These are phyloP conservation scores for Tuta absoluta DNA, from an alignment of 2,888 invertebrate species.

Conservation along the genomic window DNA sequence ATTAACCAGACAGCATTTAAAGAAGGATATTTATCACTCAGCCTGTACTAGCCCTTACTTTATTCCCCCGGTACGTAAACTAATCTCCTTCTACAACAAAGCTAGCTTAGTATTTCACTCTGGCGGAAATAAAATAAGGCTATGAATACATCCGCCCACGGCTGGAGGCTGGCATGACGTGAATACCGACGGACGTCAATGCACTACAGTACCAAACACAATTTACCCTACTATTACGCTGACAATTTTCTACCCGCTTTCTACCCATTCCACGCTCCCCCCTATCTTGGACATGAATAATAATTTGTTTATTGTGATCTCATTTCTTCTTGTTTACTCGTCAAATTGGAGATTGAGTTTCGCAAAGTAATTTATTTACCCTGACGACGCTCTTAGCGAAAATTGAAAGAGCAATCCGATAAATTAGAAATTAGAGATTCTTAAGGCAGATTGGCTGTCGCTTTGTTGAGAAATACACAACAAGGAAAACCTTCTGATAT, in stretches of 20 bases:
- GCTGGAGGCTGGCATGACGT: constrained; percentile 28
- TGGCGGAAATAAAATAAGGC: constrained; percentile 39
- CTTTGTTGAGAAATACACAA: neutral
- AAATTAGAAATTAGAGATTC: constrained; percentile 18
- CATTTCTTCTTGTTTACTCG: constrained; percentile 51
- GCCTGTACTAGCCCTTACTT: constrained; percentile 3
- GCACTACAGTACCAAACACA: constrained; percentile 43
- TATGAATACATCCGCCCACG: constrained; percentile 35
- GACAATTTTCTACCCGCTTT: constrained; percentile 54
- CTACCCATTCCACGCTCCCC: constrained; percentile 47
- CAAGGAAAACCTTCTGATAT: neutral
- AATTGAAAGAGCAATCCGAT: constrained; percentile 37
- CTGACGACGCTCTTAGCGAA: constrained; percentile 37
- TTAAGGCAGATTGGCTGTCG: neutral
- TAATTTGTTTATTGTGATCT: constrained; percentile 66
- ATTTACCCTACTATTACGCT: constrained; percentile 53
- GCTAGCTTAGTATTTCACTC: constrained; percentile 6
- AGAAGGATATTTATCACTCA: neutral
- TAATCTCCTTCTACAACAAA: constrained; percentile 26
- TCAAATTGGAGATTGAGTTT: constrained; percentile 48
- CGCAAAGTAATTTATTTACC: constrained; percentile 52
- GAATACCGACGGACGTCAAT: constrained; percentile 34
- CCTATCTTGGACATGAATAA: constrained; percentile 56
- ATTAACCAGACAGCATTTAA: neutral
- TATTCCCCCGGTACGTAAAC: neutral